Evolutionary conservation across 2,797 vertebrate species (phyloP).

Genomic region (Acanthiza pusilla): DNA sequence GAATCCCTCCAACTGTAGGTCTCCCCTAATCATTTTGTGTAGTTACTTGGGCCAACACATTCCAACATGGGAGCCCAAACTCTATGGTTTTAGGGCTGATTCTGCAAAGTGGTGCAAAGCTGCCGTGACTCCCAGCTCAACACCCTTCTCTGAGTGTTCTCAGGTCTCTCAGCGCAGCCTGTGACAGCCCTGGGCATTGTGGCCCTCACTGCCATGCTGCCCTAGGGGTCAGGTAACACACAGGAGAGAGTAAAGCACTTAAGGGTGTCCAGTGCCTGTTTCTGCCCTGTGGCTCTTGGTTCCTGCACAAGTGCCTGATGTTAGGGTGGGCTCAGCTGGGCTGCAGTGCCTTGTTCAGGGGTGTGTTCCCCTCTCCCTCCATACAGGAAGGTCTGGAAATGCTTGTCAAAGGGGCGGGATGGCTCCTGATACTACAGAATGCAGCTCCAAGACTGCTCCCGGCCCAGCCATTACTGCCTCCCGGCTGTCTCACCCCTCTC

Average conservation of each 20-base stretch:
- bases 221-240: neutral
- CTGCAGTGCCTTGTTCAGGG: neutral
- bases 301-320: neutral
- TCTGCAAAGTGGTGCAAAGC: neutral
- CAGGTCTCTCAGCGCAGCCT: neutral
- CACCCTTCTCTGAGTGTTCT: neutral
- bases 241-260: neutral
- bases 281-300: neutral
- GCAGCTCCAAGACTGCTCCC: neutral
- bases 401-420: rapidly evolving
- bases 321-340: neutral
- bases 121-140: neutral
- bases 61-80: neutral
- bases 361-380: neutral
- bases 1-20: neutral
- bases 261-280: neutral
- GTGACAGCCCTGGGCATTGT: neutral
- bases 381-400: neutral
- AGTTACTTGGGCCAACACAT: neutral
- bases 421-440: neutral
- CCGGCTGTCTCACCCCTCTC: neutral
- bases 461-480: neutral
- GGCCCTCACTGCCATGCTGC: neutral
- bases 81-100: neutral
- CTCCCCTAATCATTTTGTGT: neutral